phyloP scores from a whole-genome alignment of 2,888 invertebrate species.

The Cristatella mucedo region DNA sequence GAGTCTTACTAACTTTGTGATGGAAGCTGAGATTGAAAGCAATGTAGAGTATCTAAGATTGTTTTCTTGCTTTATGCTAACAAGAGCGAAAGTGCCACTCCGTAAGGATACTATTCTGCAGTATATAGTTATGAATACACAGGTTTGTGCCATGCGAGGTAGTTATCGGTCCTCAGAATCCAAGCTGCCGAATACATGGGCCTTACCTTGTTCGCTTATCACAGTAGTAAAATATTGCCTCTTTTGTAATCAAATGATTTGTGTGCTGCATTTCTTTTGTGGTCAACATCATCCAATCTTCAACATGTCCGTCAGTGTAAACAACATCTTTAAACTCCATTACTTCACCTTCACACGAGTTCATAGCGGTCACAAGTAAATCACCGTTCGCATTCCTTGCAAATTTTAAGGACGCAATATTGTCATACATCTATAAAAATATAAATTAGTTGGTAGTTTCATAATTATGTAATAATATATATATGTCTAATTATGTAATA shows the following conservation, averaged over 20 bases:
- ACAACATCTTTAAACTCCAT: slow-evolving; percentile 10
- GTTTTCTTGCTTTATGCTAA: too few relatives aligned
- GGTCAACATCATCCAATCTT: slow-evolving; percentile 10
- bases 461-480: too few relatives aligned
- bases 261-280: slow-evolving; percentile 10
- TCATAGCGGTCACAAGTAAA: slow-evolving; percentile 9
- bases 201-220: slow-evolving; percentile 6
- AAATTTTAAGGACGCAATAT: slow-evolving; percentile 10
- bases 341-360: slow-evolving; percentile 11
- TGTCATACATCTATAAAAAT: slow-evolving; percentile 13
- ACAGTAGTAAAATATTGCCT: slow-evolving; percentile 12
- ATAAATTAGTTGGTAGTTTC: too few relatives aligned
- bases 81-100: neutral
- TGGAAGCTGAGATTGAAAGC: too few relatives aligned
- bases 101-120: neutral
- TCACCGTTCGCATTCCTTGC: neutral
- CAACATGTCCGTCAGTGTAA: slow-evolving; percentile 5
- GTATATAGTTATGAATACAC: too few relatives aligned
- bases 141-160: too few relatives aligned
- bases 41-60: too few relatives aligned
- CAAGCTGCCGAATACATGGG: too few relatives aligned
- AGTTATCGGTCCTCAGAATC: neutral
- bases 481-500: too few relatives aligned
- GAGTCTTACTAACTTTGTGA: too few relatives aligned
- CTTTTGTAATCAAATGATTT: slow-evolving; percentile 11